Conservation (phyloP, 2,888 invertebrate genomes). For the Sthenelais limicola region DNA sequence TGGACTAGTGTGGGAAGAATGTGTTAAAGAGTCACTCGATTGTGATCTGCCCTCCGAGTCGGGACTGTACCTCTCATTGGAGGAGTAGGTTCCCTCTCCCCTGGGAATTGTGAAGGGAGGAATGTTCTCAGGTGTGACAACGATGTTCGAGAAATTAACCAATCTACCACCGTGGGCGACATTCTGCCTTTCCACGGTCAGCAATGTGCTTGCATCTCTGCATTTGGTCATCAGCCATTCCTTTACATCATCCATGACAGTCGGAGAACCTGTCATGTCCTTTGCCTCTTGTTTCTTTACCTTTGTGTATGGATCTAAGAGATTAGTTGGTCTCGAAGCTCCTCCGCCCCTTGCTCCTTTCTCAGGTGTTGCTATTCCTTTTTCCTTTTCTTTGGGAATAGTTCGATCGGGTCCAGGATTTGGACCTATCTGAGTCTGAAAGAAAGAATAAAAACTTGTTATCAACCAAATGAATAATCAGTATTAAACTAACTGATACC, state of each 20-base stretch:
- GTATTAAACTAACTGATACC: too few species aligned
- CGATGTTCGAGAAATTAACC: constrained; percentile 2
- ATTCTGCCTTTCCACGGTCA: constrained; percentile 1
- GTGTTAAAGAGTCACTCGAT: background rate
- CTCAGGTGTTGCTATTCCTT: too few species aligned
- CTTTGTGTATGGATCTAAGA: too few species aligned
- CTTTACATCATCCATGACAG: constrained; percentile 29
- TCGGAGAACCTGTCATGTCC: constrained; percentile 8
- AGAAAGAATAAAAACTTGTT: too few species aligned
- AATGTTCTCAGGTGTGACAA: constrained; percentile 37
- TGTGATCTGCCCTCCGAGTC: background rate
- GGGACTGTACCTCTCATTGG: background rate
- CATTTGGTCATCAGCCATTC: constrained; percentile 39
- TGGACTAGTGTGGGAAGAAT: constrained; percentile 24
- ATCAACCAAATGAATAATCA: too few species aligned
- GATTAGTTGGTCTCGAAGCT: too few species aligned
- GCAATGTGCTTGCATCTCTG: constrained; percentile 16
- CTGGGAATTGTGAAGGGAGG: constrained; percentile 31
- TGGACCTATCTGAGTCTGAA: too few species aligned
- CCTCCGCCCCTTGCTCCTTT: too few species aligned
- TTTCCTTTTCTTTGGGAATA: too few species aligned
- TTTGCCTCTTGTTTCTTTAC: too few species aligned
- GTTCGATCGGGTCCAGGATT: too few species aligned
- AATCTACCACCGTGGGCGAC: background rate
- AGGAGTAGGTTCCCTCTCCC: background rate